Evolutionary conservation across 2,113 vertebrate genomes (phyloP).

Genomic region (Zosterops hypoxanthus): DNA sequence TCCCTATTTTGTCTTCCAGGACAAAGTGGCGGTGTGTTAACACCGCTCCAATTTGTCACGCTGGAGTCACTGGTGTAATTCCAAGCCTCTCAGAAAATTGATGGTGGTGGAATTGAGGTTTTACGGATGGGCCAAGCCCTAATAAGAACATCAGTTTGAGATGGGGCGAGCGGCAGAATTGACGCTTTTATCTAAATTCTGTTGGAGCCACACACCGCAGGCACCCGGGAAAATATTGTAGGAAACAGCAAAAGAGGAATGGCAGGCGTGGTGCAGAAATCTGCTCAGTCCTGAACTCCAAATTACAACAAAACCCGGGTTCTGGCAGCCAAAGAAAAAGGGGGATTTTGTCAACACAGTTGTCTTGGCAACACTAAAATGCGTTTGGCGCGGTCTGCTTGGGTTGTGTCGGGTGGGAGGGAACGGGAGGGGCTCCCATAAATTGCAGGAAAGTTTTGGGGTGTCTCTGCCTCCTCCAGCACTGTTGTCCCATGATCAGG

Average conservation of each 20-base stretch:
- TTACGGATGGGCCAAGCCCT: slow-evolving; percentile 24
- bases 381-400: background rate
- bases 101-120: slow-evolving; percentile 2
- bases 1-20: slow-evolving; percentile 28
- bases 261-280: background rate
- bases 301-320: slow-evolving; percentile 2
- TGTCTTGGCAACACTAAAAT: slow-evolving; percentile 42
- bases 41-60: slow-evolving; percentile 23
- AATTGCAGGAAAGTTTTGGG: background rate
- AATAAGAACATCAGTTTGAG: slow-evolving; percentile 39
- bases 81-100: background rate
- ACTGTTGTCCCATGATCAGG: fast-evolving
- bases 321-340: background rate
- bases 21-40: background rate
- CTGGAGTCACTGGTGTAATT: background rate
- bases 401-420: background rate
- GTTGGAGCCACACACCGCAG: background rate
- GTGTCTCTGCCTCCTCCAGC: background rate
- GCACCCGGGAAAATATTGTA: background rate
- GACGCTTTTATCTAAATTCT: slow-evolving; percentile 11
- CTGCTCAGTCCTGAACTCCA: slow-evolving; percentile 18
- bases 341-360: slow-evolving; percentile 21
- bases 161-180: background rate
- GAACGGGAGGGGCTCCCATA: background rate
- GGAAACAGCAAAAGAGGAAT: background rate